Evolutionary conservation across 2,797 vertebrate genomes (phyloP), one percentile per base, ranked within the genome.

Genomic region (Heliangelus exortis): DNA sequence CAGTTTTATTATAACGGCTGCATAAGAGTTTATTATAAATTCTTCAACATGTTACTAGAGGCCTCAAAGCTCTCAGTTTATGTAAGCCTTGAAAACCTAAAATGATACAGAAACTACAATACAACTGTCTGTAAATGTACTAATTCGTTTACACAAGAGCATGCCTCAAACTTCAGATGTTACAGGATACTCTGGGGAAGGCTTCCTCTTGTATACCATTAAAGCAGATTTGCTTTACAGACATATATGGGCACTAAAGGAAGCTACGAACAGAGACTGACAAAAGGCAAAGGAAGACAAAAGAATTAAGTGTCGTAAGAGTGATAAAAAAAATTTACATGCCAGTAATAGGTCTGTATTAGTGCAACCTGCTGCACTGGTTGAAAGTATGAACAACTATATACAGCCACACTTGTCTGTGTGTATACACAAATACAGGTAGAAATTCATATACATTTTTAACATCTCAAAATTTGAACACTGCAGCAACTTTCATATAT

Each of bases 351-450:
- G 34, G 22, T 36, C 16, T 23, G 17, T 17, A 58, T 51, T 31
- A 53, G 15, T 22, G 20, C 20, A 53, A 58, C 7, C 22, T 29
- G 34, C 34, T 36, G 34, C 31, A 23, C n/a, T 61, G 22, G 23
- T 2, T 59, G 33, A 3, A 82, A 87, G 26, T 25, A 48, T 36
- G 53, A 75, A 47, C 14, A 11, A 51, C 25, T 47, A 31, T 2
- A 54, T 6, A 55, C 15, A n/a, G 0, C 1, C 18, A 17, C 8
- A 43, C 1, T 3, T 22, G 4, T 23, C n/a, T 33, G 19, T 1
- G 1, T 43, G 15, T 18, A 65, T 5, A 48, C 33, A 73, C 4
- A 83, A 7, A 50, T 10, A 61, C 0, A 68, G 10, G 18, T 8
- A 55, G 15, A 67, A 74, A 67, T 55, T 43, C 2, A 51, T 4